Conservation (phyloP, 2,113 vertebrate genomes). For the Ictalurus furcatus region DNA sequence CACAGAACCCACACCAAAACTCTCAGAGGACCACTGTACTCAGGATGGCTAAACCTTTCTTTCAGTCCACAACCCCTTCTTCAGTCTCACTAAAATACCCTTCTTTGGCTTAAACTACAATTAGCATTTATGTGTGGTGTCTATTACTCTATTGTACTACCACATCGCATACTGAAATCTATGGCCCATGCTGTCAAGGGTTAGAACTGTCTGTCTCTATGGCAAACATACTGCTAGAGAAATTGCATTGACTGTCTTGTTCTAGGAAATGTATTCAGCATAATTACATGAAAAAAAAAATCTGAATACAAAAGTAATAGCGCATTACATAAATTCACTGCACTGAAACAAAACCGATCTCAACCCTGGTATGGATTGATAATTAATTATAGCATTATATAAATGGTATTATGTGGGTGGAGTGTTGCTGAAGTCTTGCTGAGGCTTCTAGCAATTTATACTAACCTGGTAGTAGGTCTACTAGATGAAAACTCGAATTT, state of each 20-base stretch:
- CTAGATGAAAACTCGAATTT: constrained; percentile 5
- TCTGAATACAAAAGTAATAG: neutral
- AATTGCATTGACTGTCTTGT: neutral
- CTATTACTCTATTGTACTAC: neutral
- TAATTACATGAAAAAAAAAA: constrained; percentile 4
- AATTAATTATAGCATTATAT: constrained; percentile 36
- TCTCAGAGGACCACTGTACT: neutral
- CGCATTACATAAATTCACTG: constrained; percentile 7
- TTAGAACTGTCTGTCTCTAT: neutral
- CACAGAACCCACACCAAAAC: neutral
- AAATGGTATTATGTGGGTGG: constrained; percentile 34
- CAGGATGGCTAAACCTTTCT: neutral
- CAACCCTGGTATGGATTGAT: constrained; percentile 14
- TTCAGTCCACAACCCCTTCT: neutral
- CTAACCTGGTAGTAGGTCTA: constrained; percentile 7
- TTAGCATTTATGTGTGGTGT: too few species aligned
- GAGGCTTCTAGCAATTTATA: constrained; percentile 21
- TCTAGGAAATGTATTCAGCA: neutral
- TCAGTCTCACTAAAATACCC: neutral
- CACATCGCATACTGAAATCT: too few species aligned
- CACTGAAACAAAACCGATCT: constrained; percentile 23
- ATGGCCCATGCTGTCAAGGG: neutral
- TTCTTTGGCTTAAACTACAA: neutral
- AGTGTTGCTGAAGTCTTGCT: constrained; percentile 20
- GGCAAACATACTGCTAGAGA: neutral